These are phyloP conservation scores for Eupithecia abbreviata DNA, from an alignment of 2,888 invertebrate genomes.

Conservation along the genomic window DNA sequence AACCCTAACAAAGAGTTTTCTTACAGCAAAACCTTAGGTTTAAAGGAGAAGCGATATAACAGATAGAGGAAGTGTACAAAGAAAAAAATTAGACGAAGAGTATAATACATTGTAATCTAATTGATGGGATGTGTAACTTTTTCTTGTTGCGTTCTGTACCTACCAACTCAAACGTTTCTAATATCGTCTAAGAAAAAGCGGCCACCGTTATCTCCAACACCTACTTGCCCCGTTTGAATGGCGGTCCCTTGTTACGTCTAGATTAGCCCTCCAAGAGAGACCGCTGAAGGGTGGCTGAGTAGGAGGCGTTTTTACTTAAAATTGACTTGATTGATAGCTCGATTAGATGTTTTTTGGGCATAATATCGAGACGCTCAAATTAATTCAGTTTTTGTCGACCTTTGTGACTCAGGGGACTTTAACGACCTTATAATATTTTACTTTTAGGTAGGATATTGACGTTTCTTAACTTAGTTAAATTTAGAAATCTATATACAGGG, in stretches of 20 bases:
- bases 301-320: neutral
- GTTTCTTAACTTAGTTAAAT: too few species aligned
- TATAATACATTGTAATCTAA: too few species aligned
- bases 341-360: neutral
- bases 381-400: constrained; percentile 1
- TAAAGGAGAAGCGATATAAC: too few species aligned
- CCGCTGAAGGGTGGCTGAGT: neutral
- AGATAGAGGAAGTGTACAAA: too few species aligned
- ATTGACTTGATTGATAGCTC: constrained; percentile 3
- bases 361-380: neutral
- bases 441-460: too few species aligned
- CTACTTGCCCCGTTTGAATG: neutral
- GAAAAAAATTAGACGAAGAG: too few species aligned
- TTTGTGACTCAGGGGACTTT: neutral
- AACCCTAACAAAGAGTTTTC: too few species aligned
- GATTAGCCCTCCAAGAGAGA: neutral
- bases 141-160: too few species aligned
- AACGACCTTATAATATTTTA: neutral
- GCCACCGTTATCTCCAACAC: neutral
- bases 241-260: neutral
- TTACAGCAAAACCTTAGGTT: too few species aligned
- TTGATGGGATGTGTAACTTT: too few species aligned
- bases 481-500: too few species aligned
- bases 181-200: neutral
- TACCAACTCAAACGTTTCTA: too few species aligned